phyloP scores from a whole-genome alignment of 2,888 invertebrate species.

The Ormia ochracea region DNA sequence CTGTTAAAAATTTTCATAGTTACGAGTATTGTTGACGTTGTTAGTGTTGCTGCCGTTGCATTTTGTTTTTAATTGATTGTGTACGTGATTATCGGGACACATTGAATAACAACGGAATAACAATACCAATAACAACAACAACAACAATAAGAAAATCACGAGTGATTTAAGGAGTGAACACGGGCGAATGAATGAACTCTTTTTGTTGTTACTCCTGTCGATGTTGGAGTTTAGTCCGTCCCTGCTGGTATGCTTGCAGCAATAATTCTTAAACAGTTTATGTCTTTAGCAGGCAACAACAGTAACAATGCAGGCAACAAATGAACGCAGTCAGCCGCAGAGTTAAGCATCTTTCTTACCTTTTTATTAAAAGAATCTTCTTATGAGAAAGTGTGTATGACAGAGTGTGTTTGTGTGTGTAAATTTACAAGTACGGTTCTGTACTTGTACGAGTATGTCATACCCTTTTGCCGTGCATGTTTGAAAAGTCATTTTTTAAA shows the following conservation, averaged over 20 bases:
- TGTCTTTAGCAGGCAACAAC: conserved; percentile 26
- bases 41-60: neutral
- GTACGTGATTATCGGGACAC: conserved; percentile 61
- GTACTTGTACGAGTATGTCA: neutral
- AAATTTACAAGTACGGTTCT: neutral
- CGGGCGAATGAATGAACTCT: conserved; percentile 4
- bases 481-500: neutral
- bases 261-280: conserved; percentile 53
- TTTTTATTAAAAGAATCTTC: too few relatives aligned
- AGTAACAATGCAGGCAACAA: conserved; percentile 3
- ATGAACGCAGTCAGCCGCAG: neutral
- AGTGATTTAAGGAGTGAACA: conserved; percentile 36
- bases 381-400: too few relatives aligned
- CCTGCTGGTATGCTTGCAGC: neutral
- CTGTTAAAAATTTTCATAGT: neutral
- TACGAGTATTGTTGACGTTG: neutral
- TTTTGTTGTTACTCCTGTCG: neutral
- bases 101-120: conserved; percentile 24
- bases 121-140: conserved; percentile 10
- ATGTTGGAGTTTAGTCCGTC: neutral
- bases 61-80: conserved; percentile 60
- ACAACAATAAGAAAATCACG: conserved; percentile 43
- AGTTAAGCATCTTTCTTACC: conserved; percentile 50
- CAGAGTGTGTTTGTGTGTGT: too few relatives aligned
- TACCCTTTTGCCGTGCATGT: neutral